A percentile compares a stretch with the other conserved stretches of the same genome.
phyloP scores from a whole-genome alignment of 2,797 vertebrate species.

The Emys orbicularis region DNA sequence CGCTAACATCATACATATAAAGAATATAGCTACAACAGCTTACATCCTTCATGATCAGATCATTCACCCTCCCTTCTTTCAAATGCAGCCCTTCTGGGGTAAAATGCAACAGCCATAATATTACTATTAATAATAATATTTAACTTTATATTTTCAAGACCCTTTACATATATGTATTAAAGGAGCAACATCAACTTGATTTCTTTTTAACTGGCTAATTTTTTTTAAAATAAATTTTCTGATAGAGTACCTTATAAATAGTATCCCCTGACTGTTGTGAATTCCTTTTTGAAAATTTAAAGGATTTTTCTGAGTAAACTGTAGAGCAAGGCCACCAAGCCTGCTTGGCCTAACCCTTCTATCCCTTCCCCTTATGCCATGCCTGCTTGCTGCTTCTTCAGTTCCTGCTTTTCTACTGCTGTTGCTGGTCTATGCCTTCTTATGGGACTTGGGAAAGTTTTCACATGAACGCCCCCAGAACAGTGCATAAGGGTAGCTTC shows the following conservation, averaged over 20 bases:
- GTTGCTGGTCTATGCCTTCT: neutral
- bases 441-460: neutral
- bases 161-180: neutral
- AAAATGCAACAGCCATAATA: neutral
- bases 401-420: neutral
- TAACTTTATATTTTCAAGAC: neutral
- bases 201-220: neutral
- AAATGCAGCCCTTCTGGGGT: neutral
- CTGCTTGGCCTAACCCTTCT: neutral
- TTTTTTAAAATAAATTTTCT: neutral
- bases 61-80: fast-evolving
- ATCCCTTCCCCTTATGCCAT: neutral
- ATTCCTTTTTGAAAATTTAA: neutral
- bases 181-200: neutral
- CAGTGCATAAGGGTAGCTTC: neutral
- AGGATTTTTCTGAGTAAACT: neutral
- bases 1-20: neutral
- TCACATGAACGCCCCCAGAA: neutral
- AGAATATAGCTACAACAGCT: neutral
- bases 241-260: neutral
- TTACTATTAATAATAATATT: neutral
- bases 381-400: neutral
- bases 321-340: neutral
- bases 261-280: neutral
- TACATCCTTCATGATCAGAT: neutral